Percentiles rank a stretch among this genome's conserved stretches.
Conservation (phyloP, 2,888 invertebrate genomes). For the Heliconius hortense region DNA sequence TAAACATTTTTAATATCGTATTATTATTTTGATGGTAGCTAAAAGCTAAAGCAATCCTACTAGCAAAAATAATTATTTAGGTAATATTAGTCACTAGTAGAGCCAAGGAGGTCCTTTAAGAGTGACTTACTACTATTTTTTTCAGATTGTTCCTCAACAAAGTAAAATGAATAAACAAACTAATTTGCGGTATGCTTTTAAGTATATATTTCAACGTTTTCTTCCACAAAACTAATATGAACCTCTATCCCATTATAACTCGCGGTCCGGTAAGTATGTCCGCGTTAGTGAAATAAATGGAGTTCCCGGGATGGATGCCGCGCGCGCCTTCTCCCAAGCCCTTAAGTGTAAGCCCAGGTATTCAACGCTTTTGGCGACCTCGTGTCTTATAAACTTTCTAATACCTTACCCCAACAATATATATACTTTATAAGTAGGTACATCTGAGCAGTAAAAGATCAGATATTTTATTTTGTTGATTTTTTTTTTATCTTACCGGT, state of each 20-base stretch:
- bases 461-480: too few relatives aligned
- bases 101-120: too few relatives aligned
- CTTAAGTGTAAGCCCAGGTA: slow-evolving; percentile 46
- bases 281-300: slow-evolving; percentile 47
- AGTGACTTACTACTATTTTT: too few relatives aligned
- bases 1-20: too few relatives aligned
- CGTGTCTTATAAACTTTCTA: slow-evolving; percentile 19
- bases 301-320: slow-evolving; percentile 49
- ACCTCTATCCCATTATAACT: slow-evolving; percentile 10
- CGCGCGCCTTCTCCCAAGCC: slow-evolving; percentile 47
- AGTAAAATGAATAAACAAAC: background rate
- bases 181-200: background rate
- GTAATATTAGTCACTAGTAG: too few relatives aligned
- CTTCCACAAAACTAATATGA: background rate
- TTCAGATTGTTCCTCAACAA: background rate
- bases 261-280: slow-evolving; percentile 40
- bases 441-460: background rate
- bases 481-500: too few relatives aligned
- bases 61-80: too few relatives aligned
- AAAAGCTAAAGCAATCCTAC: too few relatives aligned
- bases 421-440: background rate
- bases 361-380: slow-evolving; percentile 25
- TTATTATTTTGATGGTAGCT: too few relatives aligned
- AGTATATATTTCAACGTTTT: background rate
- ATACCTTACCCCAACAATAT: background rate